These are phyloP conservation scores for Chaetogeoica ovagalla DNA, from an alignment of 2,888 invertebrate genomes.

Conservation along the genomic window DNA sequence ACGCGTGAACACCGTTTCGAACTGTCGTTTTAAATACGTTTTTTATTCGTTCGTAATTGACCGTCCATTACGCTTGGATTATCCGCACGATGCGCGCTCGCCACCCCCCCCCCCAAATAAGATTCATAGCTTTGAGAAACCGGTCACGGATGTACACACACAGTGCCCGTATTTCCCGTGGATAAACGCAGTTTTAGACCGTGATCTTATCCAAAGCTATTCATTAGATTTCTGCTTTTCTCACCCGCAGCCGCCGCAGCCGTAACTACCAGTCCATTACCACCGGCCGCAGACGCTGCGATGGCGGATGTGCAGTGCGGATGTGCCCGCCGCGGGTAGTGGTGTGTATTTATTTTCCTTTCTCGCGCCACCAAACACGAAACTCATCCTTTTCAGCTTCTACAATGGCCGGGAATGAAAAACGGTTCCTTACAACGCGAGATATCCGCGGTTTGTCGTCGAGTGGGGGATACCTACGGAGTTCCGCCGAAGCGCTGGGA, in stretches of 20 bases:
- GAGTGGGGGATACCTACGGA: no score
- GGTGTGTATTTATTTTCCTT: conserved; percentile 28
- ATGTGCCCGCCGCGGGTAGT: no score
- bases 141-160: conserved; percentile 10
- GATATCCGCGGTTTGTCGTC: background rate
- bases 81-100: no score
- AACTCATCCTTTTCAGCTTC: conserved; percentile 33
- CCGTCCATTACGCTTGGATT: no score
- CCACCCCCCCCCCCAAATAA: no score
- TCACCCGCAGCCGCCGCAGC: background rate
- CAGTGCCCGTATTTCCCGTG: conserved; percentile 17
- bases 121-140: background rate
- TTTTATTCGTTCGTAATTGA: no score
- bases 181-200: conserved; percentile 6
- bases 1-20: no score
- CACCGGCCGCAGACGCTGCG: background rate
- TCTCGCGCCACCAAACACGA: conserved; percentile 21
- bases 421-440: conserved; percentile 2
- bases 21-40: no score
- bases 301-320: no score
- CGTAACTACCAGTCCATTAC: no score
- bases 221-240: conserved; percentile 8
- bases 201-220: conserved; percentile 26
- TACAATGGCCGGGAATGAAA: conserved; percentile 5
- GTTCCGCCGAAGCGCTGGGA: background rate